phyloP scores from a whole-genome alignment of 2,888 invertebrate genomes.

The Theristus sp. region DNA sequence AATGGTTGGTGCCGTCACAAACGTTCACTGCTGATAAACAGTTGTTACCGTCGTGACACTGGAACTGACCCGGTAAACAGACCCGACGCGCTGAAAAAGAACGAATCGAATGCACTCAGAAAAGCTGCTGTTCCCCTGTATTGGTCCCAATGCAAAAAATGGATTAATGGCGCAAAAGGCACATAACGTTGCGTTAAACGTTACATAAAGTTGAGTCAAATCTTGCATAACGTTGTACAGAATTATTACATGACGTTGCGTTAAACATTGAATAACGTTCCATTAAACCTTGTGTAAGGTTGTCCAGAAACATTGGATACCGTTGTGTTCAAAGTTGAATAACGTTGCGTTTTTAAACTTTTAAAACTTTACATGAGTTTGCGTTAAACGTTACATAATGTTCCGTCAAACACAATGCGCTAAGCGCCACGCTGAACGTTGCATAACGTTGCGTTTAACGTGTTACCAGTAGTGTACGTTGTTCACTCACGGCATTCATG shows the following conservation, averaged over 20 bases:
- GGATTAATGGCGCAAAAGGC: too few species aligned
- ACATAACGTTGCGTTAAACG: too few species aligned
- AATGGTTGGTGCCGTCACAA: slow-evolving; percentile 16
- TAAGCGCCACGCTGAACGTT: not conserved
- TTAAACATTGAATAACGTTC: not conserved
- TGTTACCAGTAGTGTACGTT: too few species aligned
- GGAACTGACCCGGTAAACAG: slow-evolving; percentile 75
- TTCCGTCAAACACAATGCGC: too few species aligned
- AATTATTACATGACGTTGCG: not conserved
- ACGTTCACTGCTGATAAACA: slow-evolving; percentile 15
- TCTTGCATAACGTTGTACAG: not conserved
- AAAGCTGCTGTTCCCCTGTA: too few species aligned
- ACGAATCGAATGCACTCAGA: not conserved
- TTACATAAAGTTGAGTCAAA: not conserved
- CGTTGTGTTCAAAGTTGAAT: not conserved
- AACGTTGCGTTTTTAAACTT: too few species aligned
- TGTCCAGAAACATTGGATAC: too few species aligned
- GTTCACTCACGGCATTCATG: slow-evolving; percentile 18
- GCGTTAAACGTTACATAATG: too few species aligned
- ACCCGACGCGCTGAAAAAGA: slow-evolving; percentile 39
- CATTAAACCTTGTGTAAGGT: too few species aligned
- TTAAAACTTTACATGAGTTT: too few species aligned
- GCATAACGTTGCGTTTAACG: not conserved
- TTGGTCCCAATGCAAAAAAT: too few species aligned
- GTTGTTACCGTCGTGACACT: slow-evolving; percentile 62